phyloP scores from a whole-genome alignment of 2,888 invertebrate genomes.

The Plagiodera versicolora region DNA sequence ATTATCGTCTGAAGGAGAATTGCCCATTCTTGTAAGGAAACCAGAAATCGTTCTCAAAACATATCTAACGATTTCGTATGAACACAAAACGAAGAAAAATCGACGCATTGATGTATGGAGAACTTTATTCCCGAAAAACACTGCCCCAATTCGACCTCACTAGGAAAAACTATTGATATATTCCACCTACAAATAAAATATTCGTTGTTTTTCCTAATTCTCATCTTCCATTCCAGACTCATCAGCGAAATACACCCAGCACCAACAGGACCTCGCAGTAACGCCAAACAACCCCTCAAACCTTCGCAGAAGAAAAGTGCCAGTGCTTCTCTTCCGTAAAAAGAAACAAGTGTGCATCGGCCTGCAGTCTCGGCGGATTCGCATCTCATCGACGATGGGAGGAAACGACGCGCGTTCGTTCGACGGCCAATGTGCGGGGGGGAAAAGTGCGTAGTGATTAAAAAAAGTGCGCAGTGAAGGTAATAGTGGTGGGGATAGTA shows the following conservation, averaged over 20 bases:
- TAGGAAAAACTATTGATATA: no score
- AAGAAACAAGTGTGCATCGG: neutral
- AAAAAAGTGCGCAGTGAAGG: constrained; percentile 51
- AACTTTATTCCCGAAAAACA: no score
- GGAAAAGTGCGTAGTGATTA: constrained; percentile 36
- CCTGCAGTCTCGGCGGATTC: constrained; percentile 21
- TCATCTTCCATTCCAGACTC: neutral
- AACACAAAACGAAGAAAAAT: no score
- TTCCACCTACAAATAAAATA: no score
- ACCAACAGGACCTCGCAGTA: no score
- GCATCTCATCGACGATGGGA: constrained; percentile 11
- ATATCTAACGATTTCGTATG: no score
- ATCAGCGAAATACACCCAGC: constrained; percentile 21
- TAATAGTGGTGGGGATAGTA: constrained; percentile 60
- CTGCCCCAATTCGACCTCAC: no score
- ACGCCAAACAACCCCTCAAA: constrained; percentile 55
- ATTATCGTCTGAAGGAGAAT: no score
- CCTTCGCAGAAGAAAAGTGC: constrained; percentile 45
- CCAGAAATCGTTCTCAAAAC: no score
- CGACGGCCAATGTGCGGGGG: constrained; percentile 32
- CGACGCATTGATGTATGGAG: no score
- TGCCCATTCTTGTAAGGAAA: no score
- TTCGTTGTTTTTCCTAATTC: neutral
- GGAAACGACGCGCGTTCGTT: constrained; percentile 26
- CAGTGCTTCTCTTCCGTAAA: constrained; percentile 52